Evolutionary conservation across 2,113 vertebrate species (phyloP).

Genomic region (Gracilinanus agilis): DNA sequence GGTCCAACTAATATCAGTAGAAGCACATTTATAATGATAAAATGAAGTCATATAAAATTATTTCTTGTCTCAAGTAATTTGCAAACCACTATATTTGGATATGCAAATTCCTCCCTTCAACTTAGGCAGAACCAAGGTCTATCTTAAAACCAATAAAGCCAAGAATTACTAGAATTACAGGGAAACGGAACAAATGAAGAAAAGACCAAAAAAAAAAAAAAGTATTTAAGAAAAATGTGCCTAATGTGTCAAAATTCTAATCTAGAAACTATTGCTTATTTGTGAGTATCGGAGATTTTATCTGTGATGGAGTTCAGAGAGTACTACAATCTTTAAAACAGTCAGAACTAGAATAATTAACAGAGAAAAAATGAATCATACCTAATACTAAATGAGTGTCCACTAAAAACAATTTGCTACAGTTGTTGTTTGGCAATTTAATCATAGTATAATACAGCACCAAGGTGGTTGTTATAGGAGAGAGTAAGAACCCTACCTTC

Average conservation of each 20-base stretch:
- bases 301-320: background rate
- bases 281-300: background rate
- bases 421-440: constrained; percentile 4
- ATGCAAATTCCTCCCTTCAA: background rate
- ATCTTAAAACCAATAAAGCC: constrained; percentile 22
- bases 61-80: background rate
- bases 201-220: background rate
- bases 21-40: background rate
- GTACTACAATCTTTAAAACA: background rate
- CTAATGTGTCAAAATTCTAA: background rate
- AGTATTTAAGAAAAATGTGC: background rate
- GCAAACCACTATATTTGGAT: background rate
- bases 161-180: background rate
- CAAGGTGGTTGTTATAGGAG: background rate
- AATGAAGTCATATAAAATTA: background rate
- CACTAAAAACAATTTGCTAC: background rate
- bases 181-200: background rate
- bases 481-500: background rate
- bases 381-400: background rate
- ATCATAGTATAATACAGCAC: background rate
- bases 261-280: constrained; percentile 10
- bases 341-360: background rate
- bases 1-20: background rate
- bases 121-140: background rate
- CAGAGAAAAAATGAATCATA: constrained; percentile 15